A percentile compares a stretch with the other conserved stretches of the same genome.
Evolutionary conservation across 2,888 invertebrate species (phyloP).

Genomic region (Amorpha juglandis): DNA sequence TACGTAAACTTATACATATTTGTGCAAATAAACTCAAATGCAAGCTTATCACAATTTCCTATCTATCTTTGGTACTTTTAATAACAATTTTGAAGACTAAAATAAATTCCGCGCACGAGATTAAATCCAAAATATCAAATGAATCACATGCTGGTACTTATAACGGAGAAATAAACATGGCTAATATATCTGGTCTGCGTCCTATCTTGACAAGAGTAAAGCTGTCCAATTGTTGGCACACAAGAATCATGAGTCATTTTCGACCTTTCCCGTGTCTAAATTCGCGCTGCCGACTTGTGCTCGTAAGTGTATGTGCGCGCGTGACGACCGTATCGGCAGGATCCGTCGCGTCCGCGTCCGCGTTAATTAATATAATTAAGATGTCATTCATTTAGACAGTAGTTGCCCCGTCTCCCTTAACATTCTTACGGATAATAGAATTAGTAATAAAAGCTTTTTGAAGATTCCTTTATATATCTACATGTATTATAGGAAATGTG

Average conservation of each 20-base stretch:
- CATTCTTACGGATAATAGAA: neutral
- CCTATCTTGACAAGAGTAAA: slow-evolving; percentile 33
- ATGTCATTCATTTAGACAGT: slow-evolving; percentile 42
- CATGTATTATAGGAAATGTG: too few relatives aligned
- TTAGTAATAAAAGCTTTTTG: neutral
- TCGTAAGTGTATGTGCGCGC: slow-evolving; percentile 36
- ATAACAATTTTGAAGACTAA: neutral
- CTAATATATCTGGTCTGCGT: slow-evolving; percentile 28
- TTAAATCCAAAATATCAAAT: neutral
- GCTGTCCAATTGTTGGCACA: slow-evolving; percentile 41
- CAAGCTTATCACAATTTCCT: neutral
- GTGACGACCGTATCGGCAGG: slow-evolving; percentile 34
- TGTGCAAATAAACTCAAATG: neutral
- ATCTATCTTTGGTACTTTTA: neutral
- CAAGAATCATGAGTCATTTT: slow-evolving; percentile 64
- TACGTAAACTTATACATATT: neutral
- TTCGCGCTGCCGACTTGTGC: slow-evolving; percentile 70
- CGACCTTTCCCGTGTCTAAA: slow-evolving; percentile 76
- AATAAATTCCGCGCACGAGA: neutral
- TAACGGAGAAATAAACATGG: neutral
- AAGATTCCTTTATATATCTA: neutral
- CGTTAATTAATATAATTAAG: slow-evolving; percentile 61
- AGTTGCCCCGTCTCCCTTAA: neutral
- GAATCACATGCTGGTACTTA: neutral
- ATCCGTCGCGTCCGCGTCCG: slow-evolving; percentile 39